Conservation (phyloP, 2,113 vertebrate genomes). For the Perca fluviatilis region DNA sequence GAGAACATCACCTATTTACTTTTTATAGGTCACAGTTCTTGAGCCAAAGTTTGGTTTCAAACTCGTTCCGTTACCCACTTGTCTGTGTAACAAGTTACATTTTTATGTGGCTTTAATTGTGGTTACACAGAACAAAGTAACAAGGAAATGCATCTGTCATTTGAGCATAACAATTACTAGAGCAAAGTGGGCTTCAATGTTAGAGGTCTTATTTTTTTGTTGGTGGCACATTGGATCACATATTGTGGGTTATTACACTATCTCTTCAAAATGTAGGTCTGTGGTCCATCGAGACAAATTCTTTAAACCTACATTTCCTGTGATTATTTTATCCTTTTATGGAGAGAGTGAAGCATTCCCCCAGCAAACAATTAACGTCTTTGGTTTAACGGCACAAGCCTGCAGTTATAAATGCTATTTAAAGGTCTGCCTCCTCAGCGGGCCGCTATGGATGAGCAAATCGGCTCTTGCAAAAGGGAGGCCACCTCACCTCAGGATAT, state of each 20-base stretch:
- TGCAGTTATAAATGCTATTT: slow-evolving; percentile 60
- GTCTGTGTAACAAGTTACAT: not conserved
- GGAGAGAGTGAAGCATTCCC: not conserved
- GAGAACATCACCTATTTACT: not conserved
- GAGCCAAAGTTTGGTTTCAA: not conserved
- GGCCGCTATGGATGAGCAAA: not conserved
- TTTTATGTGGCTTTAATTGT: not conserved
- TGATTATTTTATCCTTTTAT: slow-evolving; percentile 18
- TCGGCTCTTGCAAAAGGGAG: not conserved
- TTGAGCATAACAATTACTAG: not conserved
- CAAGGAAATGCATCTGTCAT: not conserved
- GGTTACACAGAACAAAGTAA: not conserved
- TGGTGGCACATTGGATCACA: too few relatives aligned
- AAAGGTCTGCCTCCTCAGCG: slow-evolving; percentile 34
- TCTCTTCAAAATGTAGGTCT: slow-evolving; percentile 15
- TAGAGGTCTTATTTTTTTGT: not conserved
- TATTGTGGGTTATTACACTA: not conserved
- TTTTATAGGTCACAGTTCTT: not conserved
- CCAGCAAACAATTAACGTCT: slow-evolving; percentile 33
- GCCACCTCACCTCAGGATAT: slow-evolving; percentile 5
- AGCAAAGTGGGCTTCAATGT: not conserved
- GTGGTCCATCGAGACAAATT: slow-evolving; percentile 2
- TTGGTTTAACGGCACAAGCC: slow-evolving; percentile 52
- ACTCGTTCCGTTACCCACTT: not conserved
- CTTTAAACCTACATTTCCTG: slow-evolving; percentile 39